Evolutionary conservation across 2,113 vertebrate genomes (phyloP), one percentile per base, ranked within the genome.

Genomic region (Perca flavescens): DNA sequence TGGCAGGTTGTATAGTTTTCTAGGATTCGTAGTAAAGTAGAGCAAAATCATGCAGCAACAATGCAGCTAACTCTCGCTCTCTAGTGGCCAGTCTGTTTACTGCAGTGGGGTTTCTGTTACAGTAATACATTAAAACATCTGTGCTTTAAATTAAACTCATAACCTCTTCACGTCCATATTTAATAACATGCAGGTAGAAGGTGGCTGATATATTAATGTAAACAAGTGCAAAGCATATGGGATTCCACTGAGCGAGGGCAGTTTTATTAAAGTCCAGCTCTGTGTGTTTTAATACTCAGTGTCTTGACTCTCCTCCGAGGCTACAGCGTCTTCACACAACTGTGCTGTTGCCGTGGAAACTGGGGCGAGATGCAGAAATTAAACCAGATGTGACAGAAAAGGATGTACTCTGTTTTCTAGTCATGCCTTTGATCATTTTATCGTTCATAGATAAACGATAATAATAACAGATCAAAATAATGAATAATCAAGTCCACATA

Each of bases 291-390:
- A 77, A 82, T 10, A 43, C 40, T 43, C 40, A 40, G 40, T 40
- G 40, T 40, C 40, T 90, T 89, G 75, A 88, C 70, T 83, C 86
- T 76, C 77, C 69, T 90, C 50, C 1, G 19, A 80, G 69, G 76
- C 80, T 69, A n/a, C 11, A 76, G 69, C 54, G 49, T 82, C 79
- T 68, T 88, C 81, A 28, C 68, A 57, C 78, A 81, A 69, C 25
- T 54, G 64, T 62, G 57, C 13, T 0, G 93, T 95, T 94, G 84
- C 92, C 79, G 31, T 92, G 92, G 94, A 90, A 95, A 95, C 94
- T 61, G 80, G 79, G 69, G 31, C 5, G 14, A 68, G 69, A 77
- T 65, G 46, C 77, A 47, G 54, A 31, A 50, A 63, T 79, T 62
- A 66, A 52, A 47, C 77, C 84, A 88, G 61, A 83, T 85, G 81